Percentiles rank a stretch among this genome's conserved stretches.
Evolutionary conservation across 2,113 vertebrate genomes (phyloP).

Genomic region (Sylvicapra grimmia): DNA sequence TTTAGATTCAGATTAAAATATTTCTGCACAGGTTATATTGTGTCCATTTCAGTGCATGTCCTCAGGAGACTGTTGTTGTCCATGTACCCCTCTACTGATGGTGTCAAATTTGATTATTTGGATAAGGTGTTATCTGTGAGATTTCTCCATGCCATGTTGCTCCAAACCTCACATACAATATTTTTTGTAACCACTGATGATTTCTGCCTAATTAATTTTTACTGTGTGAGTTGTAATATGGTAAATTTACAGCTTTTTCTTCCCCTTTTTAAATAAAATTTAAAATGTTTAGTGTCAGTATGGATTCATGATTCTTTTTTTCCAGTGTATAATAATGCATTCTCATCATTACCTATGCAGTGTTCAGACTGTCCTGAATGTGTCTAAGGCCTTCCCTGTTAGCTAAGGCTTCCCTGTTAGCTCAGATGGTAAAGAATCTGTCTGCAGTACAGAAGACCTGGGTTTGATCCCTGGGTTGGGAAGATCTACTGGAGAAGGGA

Average conservation of each 20-base stretch:
- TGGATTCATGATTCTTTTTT: background rate
- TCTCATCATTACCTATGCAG: background rate
- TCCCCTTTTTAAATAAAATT: background rate
- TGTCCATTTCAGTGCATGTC: background rate
- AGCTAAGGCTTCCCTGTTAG: background rate
- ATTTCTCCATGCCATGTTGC: background rate
- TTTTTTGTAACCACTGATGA: background rate
- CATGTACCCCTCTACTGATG: background rate
- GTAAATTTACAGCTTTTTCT: background rate
- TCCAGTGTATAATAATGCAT: background rate
- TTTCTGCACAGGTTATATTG: background rate
- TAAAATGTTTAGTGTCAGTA: background rate
- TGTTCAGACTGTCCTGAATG: background rate
- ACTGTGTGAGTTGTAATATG: background rate
- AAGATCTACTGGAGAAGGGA: background rate
- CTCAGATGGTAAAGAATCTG: background rate
- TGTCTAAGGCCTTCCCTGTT: background rate
- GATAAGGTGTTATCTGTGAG: background rate
- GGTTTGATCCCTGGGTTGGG: background rate
- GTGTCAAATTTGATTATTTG: slow-evolving; percentile 29
- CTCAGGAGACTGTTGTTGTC: background rate
- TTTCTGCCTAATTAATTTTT: background rate
- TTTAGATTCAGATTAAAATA: background rate
- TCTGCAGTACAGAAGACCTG: background rate
- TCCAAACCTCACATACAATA: background rate